These are phyloP conservation scores for Quiscalus mexicanus DNA, from an alignment of 2,113 vertebrate genomes.

Conservation along the genomic window DNA sequence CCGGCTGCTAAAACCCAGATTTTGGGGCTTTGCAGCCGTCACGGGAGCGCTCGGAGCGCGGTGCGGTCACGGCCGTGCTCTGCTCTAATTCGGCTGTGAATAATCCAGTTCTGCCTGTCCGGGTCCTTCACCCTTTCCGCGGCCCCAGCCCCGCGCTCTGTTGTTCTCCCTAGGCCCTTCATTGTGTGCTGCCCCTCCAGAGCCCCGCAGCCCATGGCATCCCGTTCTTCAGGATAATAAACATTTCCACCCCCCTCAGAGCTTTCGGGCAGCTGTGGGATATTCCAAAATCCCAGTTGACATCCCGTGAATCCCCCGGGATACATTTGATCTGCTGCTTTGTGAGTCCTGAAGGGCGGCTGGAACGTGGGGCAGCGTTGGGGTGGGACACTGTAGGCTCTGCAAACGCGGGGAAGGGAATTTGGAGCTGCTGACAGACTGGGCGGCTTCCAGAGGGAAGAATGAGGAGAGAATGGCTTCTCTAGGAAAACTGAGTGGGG, in stretches of 20 bases:
- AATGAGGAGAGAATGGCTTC: neutral
- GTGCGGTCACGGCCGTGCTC: neutral
- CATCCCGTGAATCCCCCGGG: neutral
- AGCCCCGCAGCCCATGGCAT: neutral
- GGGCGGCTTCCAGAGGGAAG: neutral
- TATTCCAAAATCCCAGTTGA: neutral
- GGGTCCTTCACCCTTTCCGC: neutral
- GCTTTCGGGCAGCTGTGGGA: neutral
- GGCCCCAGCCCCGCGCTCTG: neutral
- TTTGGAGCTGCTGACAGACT: neutral
- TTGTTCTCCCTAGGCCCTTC: neutral
- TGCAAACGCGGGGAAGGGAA: neutral
- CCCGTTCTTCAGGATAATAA: neutral
- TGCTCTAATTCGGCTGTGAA: neutral
- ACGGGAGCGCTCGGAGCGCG: neutral
- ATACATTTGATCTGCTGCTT: neutral
- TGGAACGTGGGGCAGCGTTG: neutral
- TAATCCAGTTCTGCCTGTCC: conserved; percentile 19
- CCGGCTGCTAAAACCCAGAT: neutral
- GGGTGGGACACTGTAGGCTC: neutral
- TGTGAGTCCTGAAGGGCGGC: neutral
- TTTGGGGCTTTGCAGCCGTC: neutral
- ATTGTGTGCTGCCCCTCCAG: neutral
- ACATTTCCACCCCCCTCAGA: accelerated
- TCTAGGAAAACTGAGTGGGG: neutral